Conservation (phyloP, 2,113 vertebrate species). For the Patagioenas fasciata region DNA sequence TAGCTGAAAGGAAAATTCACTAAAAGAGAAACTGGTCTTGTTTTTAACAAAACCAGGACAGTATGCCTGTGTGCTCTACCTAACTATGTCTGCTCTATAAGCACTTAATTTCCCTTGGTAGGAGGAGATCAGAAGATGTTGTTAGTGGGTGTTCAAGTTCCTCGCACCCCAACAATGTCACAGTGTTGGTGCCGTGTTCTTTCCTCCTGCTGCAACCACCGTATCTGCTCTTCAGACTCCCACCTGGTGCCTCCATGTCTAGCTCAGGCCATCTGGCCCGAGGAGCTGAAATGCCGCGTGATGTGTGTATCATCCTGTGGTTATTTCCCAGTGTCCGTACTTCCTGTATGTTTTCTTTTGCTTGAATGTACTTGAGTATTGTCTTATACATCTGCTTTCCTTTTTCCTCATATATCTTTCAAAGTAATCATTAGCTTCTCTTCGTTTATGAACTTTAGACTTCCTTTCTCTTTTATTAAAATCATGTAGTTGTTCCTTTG, state of each 20-base stretch:
- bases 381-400: neutral
- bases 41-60: too few species aligned
- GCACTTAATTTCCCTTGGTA: neutral
- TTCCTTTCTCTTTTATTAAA: neutral
- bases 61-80: neutral
- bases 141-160: neutral
- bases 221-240: neutral
- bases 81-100: neutral
- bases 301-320: neutral
- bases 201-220: neutral
- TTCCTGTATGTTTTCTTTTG: neutral
- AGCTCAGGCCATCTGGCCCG: neutral
- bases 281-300: neutral
- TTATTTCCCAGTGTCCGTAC: neutral
- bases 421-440: neutral
- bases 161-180: neutral
- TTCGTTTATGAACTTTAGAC: neutral
- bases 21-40: too few species aligned
- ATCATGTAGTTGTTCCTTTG: neutral
- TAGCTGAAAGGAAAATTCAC: too few species aligned
- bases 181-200: accelerated
- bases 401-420: neutral
- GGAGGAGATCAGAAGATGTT: neutral
- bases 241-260: neutral
- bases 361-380: neutral